Evolutionary conservation across 2,797 vertebrate species (phyloP).

Genomic region (Thalassophryne amazonica): DNA sequence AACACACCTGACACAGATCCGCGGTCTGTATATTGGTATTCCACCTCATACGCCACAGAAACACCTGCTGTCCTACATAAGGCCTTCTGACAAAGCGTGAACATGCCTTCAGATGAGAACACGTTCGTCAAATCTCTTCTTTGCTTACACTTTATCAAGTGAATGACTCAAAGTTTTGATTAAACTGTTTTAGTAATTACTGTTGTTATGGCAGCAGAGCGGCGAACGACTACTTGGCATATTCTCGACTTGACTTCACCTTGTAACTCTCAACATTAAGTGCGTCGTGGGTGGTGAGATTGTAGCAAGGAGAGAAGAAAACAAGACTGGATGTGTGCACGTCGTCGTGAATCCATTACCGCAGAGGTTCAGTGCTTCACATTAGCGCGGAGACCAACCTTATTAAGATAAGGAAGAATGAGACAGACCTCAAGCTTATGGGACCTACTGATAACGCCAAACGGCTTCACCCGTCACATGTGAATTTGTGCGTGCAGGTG

Average conservation of each 20-base stretch:
- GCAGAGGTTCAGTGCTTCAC: slow-evolving; percentile 44
- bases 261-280: slow-evolving; percentile 17
- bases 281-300: slow-evolving; percentile 26
- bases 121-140: no score
- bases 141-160: no score
- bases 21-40: no score
- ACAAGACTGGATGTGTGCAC: not conserved
- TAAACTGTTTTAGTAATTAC: not conserved
- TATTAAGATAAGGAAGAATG: slow-evolving; percentile 66
- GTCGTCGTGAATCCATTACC: slow-evolving; percentile 34
- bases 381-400: slow-evolving; percentile 46
- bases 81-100: no score
- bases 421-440: slow-evolving; percentile 32
- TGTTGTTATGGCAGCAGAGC: not conserved
- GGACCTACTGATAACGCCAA: slow-evolving; percentile 33
- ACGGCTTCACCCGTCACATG: slow-evolving; percentile 22
- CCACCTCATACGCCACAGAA: no score
- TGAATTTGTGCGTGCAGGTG: not conserved
- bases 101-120: no score
- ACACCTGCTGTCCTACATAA: no score
- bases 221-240: not conserved
- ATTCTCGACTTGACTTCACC: slow-evolving; percentile 12
- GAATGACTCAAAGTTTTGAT: not conserved
- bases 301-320: slow-evolving; percentile 18
- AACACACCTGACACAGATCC: no score